phyloP scores from a whole-genome alignment of 2,797 vertebrate species.

The Muscicapa comitata region DNA sequence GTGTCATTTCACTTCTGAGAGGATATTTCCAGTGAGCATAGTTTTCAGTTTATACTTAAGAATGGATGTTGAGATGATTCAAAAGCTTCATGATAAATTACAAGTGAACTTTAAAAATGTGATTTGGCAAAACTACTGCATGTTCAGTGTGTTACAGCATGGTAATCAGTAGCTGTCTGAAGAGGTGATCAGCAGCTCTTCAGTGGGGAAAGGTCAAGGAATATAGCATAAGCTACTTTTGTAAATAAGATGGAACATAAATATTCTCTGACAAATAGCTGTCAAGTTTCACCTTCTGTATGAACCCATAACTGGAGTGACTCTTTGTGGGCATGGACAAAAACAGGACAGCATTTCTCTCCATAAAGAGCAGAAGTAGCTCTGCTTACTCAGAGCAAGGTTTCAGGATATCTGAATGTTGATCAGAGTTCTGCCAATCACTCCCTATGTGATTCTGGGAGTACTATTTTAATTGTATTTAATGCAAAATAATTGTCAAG shows the following conservation, averaged over 20 bases:
- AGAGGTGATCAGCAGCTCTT: conserved; percentile 16
- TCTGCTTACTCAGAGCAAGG: neutral
- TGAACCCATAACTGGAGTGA: neutral
- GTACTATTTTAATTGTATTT: neutral
- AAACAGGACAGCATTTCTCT: neutral
- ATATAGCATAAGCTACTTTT: neutral
- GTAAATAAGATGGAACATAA: neutral
- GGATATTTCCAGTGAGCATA: conserved; percentile 72
- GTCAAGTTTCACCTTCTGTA: neutral
- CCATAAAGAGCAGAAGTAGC: neutral
- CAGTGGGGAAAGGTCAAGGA: conserved; percentile 30
- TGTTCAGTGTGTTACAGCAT: neutral
- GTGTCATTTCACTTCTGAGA: conserved; percentile 66
- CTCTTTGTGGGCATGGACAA: neutral
- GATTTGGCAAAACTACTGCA: conserved; percentile 59
- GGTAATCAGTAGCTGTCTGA: neutral
- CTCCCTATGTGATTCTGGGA: neutral
- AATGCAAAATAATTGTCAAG: neutral
- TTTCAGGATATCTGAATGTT: neutral
- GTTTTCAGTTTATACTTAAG: conserved; percentile 65
- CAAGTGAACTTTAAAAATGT: conserved; percentile 72
- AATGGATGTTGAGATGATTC: conserved; percentile 68
- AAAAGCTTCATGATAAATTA: conserved; percentile 70
- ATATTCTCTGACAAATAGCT: neutral
- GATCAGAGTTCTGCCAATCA: neutral